Evolutionary conservation across 2,797 vertebrate genomes (phyloP), one percentile per base, ranked within the genome.

Genomic region (Micrastur ruficollis): DNA sequence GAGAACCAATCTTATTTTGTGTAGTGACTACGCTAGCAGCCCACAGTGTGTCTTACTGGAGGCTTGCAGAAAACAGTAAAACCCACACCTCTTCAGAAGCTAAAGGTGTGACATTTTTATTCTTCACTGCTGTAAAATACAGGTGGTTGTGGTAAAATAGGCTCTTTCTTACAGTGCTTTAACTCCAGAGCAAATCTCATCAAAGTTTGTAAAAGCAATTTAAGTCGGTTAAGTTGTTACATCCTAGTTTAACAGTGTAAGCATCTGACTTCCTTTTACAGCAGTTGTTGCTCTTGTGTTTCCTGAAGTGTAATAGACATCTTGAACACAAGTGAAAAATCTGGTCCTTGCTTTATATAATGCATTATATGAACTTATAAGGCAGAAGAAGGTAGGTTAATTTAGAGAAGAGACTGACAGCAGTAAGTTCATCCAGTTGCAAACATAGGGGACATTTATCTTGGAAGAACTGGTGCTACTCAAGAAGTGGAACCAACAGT

Each of bases 1-100:
- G 92, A 97, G 95, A 97, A 73, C 81, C 26, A 85, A 9, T 93
- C 86, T 95, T 92, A 78, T 71, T 96, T 95, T 76, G 14, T 82
- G 40, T 89, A 95, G 93, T 46, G 58, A 82, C 91, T 95, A 42
- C 2, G 20, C 52, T 93, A 82, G 87, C 89, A 93, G 65, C 31
- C 14, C 56, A 56, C 66, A 78, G 50, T 8, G 17, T 75, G 38
- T 76, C 81, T 96, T 90, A 86, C 20, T 66, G 50, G 70, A 78
- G 80, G 90, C 65, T 90, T 94, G 31, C 12, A 90, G 76, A 90
- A 96, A 96, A 94, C 61, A 66, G 66, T 84, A 87, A 89, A 97
- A 94, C 82, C 50, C 42, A 85, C 12, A 59, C 16, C 31, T 94
- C 44, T 74, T 63, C 50, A 75, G 63, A 81, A 59, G 44, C 34